These are phyloP conservation scores for Samia ricini DNA, from an alignment of 1,140 invertebrate genomes.

Conservation along the genomic window DNA sequence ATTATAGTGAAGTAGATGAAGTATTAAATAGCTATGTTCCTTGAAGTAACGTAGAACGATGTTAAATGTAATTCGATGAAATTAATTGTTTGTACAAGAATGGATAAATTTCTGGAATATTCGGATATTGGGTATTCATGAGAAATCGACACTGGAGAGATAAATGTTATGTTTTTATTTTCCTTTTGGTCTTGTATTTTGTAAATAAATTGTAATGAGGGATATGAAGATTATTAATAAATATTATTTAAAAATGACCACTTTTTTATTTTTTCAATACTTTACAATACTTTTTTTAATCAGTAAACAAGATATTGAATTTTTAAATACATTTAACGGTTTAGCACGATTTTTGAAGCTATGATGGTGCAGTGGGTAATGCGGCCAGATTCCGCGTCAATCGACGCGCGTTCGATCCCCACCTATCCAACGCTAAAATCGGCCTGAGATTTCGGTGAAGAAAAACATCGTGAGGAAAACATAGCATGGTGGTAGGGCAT, in stretches of 20 bases:
- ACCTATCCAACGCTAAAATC: no score
- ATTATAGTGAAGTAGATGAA: slow-evolving; percentile 54
- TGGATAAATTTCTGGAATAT: not conserved
- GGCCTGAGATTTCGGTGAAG: no score
- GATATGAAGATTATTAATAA: slow-evolving; percentile 58
- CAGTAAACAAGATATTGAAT: no score
- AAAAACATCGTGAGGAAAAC: no score
- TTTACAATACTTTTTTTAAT: slow-evolving; percentile 13
- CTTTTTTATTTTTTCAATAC: slow-evolving; percentile 5
- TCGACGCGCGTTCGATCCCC: no score
- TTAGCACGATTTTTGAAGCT: no score
- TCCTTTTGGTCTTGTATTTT: slow-evolving; percentile 63
- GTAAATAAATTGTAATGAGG: slow-evolving; percentile 69
- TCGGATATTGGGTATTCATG: not conserved
- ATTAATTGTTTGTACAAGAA: slow-evolving; percentile 21
- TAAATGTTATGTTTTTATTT: not conserved
- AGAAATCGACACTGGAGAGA: not conserved
- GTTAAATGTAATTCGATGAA: slow-evolving; percentile 50
- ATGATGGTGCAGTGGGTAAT: no score
- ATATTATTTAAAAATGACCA: slow-evolving; percentile 49
- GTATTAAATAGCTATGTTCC: slow-evolving; percentile 63
- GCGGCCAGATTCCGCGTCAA: no score
- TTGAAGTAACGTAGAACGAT: slow-evolving; percentile 56
- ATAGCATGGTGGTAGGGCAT: no score
- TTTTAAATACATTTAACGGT: no score